These are phyloP conservation scores for Rotaria magnacalcarata DNA, from an alignment of 2,888 invertebrate genomes.

Conservation along the genomic window DNA sequence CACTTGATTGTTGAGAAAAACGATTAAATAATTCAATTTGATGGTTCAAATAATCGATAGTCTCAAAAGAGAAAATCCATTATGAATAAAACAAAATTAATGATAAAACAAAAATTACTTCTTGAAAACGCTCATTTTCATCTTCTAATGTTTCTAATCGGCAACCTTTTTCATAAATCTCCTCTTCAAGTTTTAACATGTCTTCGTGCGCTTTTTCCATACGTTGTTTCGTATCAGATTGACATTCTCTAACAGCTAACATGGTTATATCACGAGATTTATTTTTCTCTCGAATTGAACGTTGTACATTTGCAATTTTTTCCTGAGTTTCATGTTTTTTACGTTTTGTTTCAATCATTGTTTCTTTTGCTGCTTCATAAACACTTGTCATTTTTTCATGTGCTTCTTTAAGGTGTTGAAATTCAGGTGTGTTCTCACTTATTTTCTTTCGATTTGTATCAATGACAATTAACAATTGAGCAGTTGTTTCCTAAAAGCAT, in stretches of 20 bases:
- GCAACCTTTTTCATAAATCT: slow-evolving; percentile 8
- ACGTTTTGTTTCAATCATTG: slow-evolving; percentile 4
- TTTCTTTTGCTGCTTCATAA: background rate
- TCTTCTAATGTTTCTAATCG: background rate
- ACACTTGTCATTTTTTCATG: background rate
- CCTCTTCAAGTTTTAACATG: background rate
- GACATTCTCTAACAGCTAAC: background rate
- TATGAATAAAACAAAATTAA: background rate
- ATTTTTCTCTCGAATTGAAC: background rate
- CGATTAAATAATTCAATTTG: background rate
- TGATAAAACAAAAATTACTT: background rate
- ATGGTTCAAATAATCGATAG: background rate
- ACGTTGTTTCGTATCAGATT: background rate
- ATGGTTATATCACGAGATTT: background rate
- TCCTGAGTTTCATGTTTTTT: background rate
- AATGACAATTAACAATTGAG: background rate
- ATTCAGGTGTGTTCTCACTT: background rate
- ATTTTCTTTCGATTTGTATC: background rate
- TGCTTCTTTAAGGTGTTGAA: background rate
- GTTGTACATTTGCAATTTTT: background rate
- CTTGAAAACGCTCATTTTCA: slow-evolving; percentile 13
- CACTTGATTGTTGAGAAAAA: background rate
- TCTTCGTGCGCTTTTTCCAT: slow-evolving; percentile 7
- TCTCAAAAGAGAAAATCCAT: background rate
- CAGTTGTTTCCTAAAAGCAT: background rate